A percentile compares a stretch with the other conserved stretches of the same genome.
Evolutionary conservation across 2,888 invertebrate genomes (phyloP).

Genomic region (Lagria hirta): DNA sequence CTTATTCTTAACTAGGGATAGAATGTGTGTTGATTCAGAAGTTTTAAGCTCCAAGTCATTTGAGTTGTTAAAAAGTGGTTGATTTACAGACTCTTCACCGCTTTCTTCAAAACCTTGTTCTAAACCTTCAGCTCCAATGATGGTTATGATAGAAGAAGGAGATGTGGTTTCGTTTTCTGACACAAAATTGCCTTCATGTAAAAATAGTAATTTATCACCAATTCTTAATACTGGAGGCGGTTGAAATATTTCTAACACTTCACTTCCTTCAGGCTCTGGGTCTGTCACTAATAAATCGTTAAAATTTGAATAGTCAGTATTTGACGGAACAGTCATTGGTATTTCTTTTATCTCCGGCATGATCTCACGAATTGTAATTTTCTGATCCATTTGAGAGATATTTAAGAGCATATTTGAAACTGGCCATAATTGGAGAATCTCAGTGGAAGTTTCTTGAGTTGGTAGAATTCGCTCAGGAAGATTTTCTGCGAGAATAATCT

Average conservation of each 20-base stretch:
- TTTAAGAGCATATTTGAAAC: conserved; percentile 29
- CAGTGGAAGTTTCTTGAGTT: too few relatives aligned
- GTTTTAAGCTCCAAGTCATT: conserved; percentile 35
- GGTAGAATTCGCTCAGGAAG: too few relatives aligned
- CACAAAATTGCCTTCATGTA: conserved; percentile 49
- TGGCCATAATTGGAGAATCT: conserved; percentile 2
- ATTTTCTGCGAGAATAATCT: too few relatives aligned
- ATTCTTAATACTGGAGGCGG: conserved; percentile 51
- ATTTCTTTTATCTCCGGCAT: conserved; percentile 56
- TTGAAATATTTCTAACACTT: conserved; percentile 49
- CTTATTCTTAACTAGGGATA: conserved; percentile 41
- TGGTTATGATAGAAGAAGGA: conserved; percentile 50
- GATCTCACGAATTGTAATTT: conserved; percentile 62
- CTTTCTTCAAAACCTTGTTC: conserved; percentile 45
- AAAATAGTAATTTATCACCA: conserved; percentile 50
- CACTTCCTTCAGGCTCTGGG: conserved; percentile 48
- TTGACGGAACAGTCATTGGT: conserved; percentile 47
- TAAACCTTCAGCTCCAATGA: conserved; percentile 55
- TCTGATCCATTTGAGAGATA: conserved; percentile 22
- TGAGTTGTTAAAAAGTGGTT: conserved; percentile 17
- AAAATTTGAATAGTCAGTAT: conserved; percentile 39
- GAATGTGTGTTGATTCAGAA: conserved; percentile 39
- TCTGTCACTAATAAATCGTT: conserved; percentile 42
- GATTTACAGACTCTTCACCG: conserved; percentile 34
- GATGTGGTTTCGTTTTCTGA: conserved; percentile 49